Evolutionary conservation across 2,888 invertebrate genomes (phyloP).

Genomic region (Andrena camellia): DNA sequence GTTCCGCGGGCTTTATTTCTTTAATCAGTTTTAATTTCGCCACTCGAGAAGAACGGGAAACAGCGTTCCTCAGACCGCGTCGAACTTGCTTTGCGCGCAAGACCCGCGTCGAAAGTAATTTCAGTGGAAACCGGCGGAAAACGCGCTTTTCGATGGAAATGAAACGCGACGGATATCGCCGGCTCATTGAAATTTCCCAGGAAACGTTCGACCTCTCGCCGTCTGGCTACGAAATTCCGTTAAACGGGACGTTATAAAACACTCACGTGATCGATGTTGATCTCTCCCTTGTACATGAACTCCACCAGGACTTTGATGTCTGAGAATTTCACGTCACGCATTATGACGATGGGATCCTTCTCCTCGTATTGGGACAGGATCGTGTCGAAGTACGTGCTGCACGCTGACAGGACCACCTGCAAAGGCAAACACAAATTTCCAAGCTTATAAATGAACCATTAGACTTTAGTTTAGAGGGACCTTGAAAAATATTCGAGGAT

Average conservation of each 20-base stretch:
- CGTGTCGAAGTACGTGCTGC: conserved; percentile 96
- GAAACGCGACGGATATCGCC: not conserved
- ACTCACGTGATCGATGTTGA: conserved; percentile 97
- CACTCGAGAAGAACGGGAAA: conserved; percentile 5
- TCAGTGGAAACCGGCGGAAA: not conserved
- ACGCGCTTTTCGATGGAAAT: not conserved
- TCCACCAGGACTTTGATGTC: conserved; percentile 96
- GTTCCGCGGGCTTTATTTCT: conserved; percentile 49
- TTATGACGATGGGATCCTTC: conserved; percentile 93
- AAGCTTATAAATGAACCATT: not conserved
- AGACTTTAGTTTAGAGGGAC: not conserved
- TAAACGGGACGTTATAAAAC: conserved; percentile 3
- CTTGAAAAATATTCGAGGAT: conserved; percentile 40
- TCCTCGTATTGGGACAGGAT: conserved; percentile 93
- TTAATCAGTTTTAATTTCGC: conserved; percentile 57
- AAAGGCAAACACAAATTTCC: conserved; percentile 60
- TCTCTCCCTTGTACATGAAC: conserved; percentile 98
- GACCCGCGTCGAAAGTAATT: conserved; percentile 10
- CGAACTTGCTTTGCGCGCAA: conserved; percentile 7
- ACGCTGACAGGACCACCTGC: conserved; percentile 95
- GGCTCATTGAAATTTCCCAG: not conserved
- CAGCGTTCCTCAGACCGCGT: conserved; percentile 6
- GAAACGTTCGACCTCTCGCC: not conserved
- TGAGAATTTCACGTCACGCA: conserved; percentile 96
- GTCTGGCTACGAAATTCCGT: not conserved